These are phyloP conservation scores for Hyalella azteca DNA, from an alignment of 2,888 invertebrate species.

Conservation along the genomic window DNA sequence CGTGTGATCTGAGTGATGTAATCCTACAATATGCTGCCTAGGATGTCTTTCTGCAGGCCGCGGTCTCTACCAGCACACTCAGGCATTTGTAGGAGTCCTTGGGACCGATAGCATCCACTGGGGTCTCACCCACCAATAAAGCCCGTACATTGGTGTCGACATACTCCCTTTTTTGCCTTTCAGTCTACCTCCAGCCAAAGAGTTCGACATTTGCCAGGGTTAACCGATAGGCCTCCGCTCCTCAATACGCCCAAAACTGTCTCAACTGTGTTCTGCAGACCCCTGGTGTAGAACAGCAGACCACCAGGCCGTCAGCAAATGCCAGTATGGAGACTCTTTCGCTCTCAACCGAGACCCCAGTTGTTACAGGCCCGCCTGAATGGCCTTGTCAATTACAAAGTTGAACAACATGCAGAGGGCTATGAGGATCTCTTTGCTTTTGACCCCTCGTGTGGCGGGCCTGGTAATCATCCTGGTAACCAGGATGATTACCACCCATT, in stretches of 20 bases:
- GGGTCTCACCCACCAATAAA: neutral
- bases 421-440: constrained; percentile 15
- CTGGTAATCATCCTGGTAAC: neutral
- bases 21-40: neutral
- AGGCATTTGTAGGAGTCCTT: neutral
- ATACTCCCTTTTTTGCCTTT: neutral
- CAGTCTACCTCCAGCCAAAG: neutral
- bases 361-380: neutral
- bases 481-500: neutral
- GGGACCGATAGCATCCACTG: neutral
- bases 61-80: neutral
- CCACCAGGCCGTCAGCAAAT: constrained; percentile 21
- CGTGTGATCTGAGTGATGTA: neutral
- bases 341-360: neutral
- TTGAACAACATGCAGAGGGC: neutral
- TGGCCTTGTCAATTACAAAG: neutral
- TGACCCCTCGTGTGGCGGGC: neutral
- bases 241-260: neutral
- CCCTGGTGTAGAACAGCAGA: neutral
- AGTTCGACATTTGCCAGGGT: neutral
- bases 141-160: neutral
- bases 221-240: neutral
- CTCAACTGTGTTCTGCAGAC: neutral
- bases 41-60: neutral
- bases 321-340: neutral